Evolutionary conservation across 1,140 invertebrate genomes (phyloP).

Genomic region (Kradibia gibbosae): DNA sequence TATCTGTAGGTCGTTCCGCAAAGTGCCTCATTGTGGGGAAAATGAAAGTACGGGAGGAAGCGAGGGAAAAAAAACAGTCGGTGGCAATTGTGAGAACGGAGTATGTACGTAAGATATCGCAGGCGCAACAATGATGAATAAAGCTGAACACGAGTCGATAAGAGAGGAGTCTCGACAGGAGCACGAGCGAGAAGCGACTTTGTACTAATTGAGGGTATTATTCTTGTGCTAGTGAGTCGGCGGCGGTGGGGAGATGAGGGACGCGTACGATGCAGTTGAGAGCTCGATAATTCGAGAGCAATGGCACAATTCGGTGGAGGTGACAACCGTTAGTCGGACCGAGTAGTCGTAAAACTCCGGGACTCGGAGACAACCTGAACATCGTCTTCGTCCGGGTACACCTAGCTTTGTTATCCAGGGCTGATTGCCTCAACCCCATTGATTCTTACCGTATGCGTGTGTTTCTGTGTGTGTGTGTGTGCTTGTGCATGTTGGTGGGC

Average conservation of each 20-base stretch:
- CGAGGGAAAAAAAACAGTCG: neutral
- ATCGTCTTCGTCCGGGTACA: neutral
- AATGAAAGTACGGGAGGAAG: neutral
- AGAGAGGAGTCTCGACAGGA: neutral
- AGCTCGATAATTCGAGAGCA: neutral
- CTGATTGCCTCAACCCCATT: neutral
- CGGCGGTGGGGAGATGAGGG: neutral
- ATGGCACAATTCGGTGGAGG: conserved; percentile 7
- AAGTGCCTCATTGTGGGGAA: conserved; percentile 9
- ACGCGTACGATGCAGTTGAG: conserved; percentile 5
- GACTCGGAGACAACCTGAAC: neutral
- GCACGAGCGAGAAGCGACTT: no score
- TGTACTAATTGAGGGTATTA: neutral
- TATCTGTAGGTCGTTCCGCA: neutral
- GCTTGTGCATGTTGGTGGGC: no score
- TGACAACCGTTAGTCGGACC: neutral
- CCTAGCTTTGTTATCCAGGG: neutral
- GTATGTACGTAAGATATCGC: neutral
- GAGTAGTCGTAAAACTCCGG: conserved; percentile 17
- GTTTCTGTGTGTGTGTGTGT: no score
- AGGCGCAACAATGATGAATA: neutral
- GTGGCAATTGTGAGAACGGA: neutral
- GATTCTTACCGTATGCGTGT: no score
- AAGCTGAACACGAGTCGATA: neutral
- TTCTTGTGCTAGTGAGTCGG: neutral